Conservation (phyloP, 2,888 invertebrate species). For the Stenodera caucasica region DNA sequence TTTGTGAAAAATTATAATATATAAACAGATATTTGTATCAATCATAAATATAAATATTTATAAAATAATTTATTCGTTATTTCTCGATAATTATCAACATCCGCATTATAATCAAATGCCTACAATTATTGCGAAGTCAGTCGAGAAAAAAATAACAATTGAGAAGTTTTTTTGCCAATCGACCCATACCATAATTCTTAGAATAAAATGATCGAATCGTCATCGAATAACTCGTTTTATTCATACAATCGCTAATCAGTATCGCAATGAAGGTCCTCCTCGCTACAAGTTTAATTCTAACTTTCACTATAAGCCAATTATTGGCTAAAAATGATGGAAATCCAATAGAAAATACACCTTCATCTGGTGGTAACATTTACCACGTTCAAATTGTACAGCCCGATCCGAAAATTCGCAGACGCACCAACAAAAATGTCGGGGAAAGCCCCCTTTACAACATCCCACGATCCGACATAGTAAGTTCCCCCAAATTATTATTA, state of each 20-base stretch:
- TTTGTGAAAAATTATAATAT: background rate
- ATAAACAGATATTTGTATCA: background rate
- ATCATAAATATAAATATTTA: slow-evolving; percentile 15
- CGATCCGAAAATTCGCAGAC: background rate
- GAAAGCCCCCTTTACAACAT: background rate
- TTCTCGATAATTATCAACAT: too few species aligned
- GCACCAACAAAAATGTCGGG: background rate
- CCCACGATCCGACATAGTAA: background rate
- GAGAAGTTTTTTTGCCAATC: background rate
- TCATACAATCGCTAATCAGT: background rate
- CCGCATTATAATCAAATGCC: too few species aligned
- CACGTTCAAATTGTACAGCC: background rate
- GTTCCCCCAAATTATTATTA: background rate
- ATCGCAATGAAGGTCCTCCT: slow-evolving; percentile 4
- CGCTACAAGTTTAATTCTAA: background rate
- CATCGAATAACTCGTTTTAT: background rate
- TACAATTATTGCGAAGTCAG: background rate
- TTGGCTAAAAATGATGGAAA: background rate
- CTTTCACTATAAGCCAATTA: background rate
- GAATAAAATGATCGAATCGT: background rate
- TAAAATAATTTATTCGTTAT: background rate
- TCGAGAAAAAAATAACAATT: background rate
- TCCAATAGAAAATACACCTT: background rate
- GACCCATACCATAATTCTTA: background rate
- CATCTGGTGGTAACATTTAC: background rate